Conservation (phyloP, 1,140 invertebrate genomes). For the Monomorium pharaonis region DNA sequence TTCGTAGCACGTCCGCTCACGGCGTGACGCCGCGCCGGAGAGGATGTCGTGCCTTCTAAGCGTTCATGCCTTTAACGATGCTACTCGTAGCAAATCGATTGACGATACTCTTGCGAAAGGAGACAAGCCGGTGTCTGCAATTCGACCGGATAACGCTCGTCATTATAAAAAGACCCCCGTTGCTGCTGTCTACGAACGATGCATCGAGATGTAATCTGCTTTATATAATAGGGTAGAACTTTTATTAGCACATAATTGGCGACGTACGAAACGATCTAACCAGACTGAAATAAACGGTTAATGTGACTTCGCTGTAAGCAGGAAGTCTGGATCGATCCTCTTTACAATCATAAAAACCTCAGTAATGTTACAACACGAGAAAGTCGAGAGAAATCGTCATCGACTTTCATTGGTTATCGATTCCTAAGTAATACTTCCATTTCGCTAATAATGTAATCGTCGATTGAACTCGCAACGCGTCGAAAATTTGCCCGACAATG, state of each 20-base stretch:
- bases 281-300: background rate
- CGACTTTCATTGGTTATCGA: background rate
- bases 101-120: slow-evolving; percentile 40
- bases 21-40: background rate
- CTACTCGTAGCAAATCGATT: slow-evolving; percentile 4
- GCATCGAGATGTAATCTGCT: slow-evolving; percentile 25
- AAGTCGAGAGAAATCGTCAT: background rate
- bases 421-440: background rate
- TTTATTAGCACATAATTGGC: slow-evolving; percentile 1
- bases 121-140: background rate
- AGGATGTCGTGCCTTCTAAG: slow-evolving; percentile 22
- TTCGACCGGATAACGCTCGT: slow-evolving; percentile 35
- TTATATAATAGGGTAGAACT: slow-evolving; percentile 30
- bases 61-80: slow-evolving; percentile 37
- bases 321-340: background rate
- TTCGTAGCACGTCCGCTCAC: background rate
- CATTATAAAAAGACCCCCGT: background rate
- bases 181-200: background rate
- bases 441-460: background rate
- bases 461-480: background rate
- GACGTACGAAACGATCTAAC: background rate
- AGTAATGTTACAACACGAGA: background rate
- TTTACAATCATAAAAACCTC: background rate
- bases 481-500: slow-evolving; percentile 34
- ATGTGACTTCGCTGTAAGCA: background rate